These are phyloP conservation scores for Ooceraea biroi DNA, from an alignment of 1,140 invertebrate genomes.

Conservation along the genomic window DNA sequence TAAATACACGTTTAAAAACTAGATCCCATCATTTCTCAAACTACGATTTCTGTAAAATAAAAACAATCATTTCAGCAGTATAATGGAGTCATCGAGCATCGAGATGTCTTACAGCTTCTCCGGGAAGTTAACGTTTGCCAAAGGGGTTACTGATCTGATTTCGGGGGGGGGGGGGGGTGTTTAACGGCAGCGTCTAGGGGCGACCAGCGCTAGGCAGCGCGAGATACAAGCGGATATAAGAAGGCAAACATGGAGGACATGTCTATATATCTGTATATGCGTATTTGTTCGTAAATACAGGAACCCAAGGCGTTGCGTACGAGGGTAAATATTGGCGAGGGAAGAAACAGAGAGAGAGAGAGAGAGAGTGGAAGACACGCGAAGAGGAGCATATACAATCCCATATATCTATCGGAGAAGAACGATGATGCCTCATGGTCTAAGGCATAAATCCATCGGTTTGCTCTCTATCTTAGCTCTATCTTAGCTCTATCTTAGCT, in stretches of 20 bases:
- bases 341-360: slow-evolving; percentile 50
- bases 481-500: too few species aligned
- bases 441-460: slow-evolving; percentile 84
- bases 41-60: background rate
- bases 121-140: slow-evolving; percentile 42
- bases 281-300: slow-evolving; percentile 84
- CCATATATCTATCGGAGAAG: slow-evolving; percentile 73
- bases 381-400: slow-evolving; percentile 64
- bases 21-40: background rate
- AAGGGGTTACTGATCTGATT: slow-evolving; percentile 62
- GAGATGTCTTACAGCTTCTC: slow-evolving; percentile 25
- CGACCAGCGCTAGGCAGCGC: slow-evolving; percentile 65
- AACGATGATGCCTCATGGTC: slow-evolving; percentile 77
- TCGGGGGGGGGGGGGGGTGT: slow-evolving; percentile 16
- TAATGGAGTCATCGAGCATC: background rate
- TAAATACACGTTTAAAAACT: background rate
- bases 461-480: slow-evolving; percentile 78
- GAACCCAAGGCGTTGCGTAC: slow-evolving; percentile 79
- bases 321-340: slow-evolving; percentile 78
- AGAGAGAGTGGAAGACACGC: slow-evolving; percentile 20
- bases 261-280: slow-evolving; percentile 72
- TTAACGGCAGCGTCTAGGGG: slow-evolving; percentile 60
- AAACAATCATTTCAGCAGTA: background rate
- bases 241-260: slow-evolving; percentile 80
- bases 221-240: slow-evolving; percentile 80